These are phyloP conservation scores for Tetramorium simillimum DNA, from an alignment of 1,140 invertebrate genomes.

Conservation along the genomic window DNA sequence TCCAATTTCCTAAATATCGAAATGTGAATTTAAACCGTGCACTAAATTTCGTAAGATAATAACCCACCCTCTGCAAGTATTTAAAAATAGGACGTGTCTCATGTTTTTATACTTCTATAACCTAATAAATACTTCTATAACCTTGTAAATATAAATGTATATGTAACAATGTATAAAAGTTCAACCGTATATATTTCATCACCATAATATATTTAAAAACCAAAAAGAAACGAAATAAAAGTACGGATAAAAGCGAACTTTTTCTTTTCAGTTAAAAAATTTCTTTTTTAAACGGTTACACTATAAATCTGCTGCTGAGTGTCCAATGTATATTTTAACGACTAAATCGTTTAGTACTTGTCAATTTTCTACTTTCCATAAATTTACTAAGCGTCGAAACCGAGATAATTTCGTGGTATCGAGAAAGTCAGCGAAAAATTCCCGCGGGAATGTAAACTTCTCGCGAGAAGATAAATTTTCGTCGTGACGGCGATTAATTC, in stretches of 20 bases:
- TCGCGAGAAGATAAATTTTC: background rate
- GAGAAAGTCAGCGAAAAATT: background rate
- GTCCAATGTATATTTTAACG: background rate
- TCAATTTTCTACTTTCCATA: background rate
- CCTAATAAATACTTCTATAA: background rate
- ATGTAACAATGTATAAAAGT: background rate
- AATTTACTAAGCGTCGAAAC: background rate
- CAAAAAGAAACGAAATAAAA: background rate
- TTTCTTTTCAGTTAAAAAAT: background rate
- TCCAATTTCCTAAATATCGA: constrained; percentile 7
- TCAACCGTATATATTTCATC: background rate
- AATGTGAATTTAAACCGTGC: background rate
- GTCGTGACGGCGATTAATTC: background rate
- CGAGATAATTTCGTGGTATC: background rate
- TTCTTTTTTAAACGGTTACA: background rate
- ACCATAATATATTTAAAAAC: background rate
- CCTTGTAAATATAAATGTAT: background rate
- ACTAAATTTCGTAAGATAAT: background rate
- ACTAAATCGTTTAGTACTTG: background rate
- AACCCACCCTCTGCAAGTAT: background rate
- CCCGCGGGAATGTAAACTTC: background rate
- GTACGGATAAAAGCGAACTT: background rate
- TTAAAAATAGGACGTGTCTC: background rate
- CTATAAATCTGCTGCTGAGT: background rate
- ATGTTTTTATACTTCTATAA: background rate